Evolutionary conservation across 2,888 invertebrate genomes (phyloP), one percentile per base, ranked within the genome.

Genomic region (Epirrhoe tristata): DNA sequence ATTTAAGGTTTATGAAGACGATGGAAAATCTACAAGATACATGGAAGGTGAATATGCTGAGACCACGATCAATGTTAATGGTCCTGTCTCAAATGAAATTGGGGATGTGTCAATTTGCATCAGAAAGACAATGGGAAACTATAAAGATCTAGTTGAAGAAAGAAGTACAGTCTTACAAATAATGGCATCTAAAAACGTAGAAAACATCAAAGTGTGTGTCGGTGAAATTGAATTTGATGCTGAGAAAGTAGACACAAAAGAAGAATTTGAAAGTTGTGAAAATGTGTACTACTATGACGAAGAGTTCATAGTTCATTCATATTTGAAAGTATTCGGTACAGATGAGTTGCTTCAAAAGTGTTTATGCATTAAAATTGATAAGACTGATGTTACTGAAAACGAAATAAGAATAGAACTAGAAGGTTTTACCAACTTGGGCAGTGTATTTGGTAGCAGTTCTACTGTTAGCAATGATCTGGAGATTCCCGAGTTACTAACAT

Each of bases 1-100:
- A 24, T 88, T 89, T 65, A 73, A 77, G 61, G 76, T 89, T 64
- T 92, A 91, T 71, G 92, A 93, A 83, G 93, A 93, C 68, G 92
- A 93, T 66, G 91, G 91, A 1, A 79, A 83, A 70, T 81, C 87
- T 48, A 71, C 81, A 4, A 82, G 84, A 62, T 91, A 91, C 75
- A 75, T 84, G 63, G 66, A 83, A 64, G 78, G 79, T 0, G 66
- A 79, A 36, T 83, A 74, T 67, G 89, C 89, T 51, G 77, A 74
- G 60, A 91, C 90, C 6, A 78, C 81, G 63, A 76, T 91, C 17
- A 76, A 66, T 36, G 81, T 83, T 32, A 66, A 60, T n/a, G 85
- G 85, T 0, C 86, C 88, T 2, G 59, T 71, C 46, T 78, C 83
- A 1, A 84, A 89, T 67, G 69, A 78, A 58, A 58, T 62, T 17